Evolutionary conservation across 2,113 vertebrate genomes (phyloP).

Genomic region (Pterocles gutturalis): DNA sequence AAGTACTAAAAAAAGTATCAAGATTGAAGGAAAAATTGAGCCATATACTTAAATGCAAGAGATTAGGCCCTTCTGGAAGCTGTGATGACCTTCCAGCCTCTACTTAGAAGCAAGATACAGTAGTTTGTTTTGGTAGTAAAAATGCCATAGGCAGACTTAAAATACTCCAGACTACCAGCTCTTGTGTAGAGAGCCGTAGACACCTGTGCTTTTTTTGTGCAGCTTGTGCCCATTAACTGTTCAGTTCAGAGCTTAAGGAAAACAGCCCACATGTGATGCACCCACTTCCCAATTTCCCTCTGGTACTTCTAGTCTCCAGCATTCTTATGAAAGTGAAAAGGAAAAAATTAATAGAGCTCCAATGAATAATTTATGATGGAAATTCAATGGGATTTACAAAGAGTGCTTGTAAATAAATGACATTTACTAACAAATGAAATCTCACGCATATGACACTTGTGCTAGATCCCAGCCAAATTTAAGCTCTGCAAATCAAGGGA

Average conservation of each 20-base stretch:
- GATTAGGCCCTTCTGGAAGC: not conserved
- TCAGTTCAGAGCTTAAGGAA: not conserved
- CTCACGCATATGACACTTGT: not conserved
- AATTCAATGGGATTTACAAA: not conserved
- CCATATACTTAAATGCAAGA: not conserved
- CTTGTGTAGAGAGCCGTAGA: not conserved
- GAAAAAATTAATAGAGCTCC: not conserved
- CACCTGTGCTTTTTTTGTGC: rapidly evolving
- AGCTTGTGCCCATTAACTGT: not conserved
- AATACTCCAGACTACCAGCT: not conserved
- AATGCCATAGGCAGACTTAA: not conserved
- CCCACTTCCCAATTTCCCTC: not conserved
- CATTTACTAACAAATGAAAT: not conserved
- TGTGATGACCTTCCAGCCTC: not conserved
- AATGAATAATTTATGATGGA: not conserved
- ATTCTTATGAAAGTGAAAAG: not conserved
- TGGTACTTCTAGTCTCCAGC: not conserved
- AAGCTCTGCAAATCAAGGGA: not conserved
- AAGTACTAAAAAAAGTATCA: not conserved
- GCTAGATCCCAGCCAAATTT: not conserved
- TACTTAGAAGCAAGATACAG: not conserved
- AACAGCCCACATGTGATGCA: not conserved
- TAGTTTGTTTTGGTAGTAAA: not conserved
- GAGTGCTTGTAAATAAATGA: not conserved
- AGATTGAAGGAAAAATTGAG: not conserved